Evolutionary conservation across 2,888 invertebrate genomes (phyloP).

Genomic region (Lasioglossum vierecki): DNA sequence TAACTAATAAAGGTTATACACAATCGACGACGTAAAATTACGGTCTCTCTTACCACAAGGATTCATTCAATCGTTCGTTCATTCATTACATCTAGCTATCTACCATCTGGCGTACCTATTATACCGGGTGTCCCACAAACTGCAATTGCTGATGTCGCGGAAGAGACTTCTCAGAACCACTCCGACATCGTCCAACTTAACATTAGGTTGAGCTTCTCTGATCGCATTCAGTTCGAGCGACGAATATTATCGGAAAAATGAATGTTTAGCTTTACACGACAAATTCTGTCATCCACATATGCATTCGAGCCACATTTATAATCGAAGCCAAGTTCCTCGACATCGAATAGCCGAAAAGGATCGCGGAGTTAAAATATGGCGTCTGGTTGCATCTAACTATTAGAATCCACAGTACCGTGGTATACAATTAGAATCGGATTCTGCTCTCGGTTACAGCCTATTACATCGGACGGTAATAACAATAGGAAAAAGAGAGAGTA

Average conservation of each 20-base stretch:
- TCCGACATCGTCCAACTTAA: no score
- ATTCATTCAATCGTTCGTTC: conserved; percentile 23
- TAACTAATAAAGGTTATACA: neutral
- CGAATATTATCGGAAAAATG: neutral
- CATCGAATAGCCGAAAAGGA: neutral
- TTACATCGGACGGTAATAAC: neutral
- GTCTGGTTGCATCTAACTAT: neutral
- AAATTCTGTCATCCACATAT: neutral
- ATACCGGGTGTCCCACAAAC: conserved; percentile 6
- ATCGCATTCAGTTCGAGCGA: neutral
- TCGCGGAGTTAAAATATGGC: conserved; percentile 4
- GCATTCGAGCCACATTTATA: neutral
- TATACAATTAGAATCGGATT: conserved; percentile 4
- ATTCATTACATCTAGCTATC: conserved; percentile 15
- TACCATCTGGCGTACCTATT: conserved; percentile 16
- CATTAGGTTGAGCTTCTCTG: neutral
- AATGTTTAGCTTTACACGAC: neutral
- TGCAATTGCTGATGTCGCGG: neutral
- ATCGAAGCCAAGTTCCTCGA: neutral
- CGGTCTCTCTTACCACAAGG: conserved; percentile 16
- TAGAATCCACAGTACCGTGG: neutral
- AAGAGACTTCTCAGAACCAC: neutral
- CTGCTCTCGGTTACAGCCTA: neutral
- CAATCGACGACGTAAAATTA: neutral
- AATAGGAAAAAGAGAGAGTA: neutral